These are phyloP conservation scores for Urocitellus parryii DNA, from an alignment of 2,113 vertebrate species.

Conservation along the genomic window DNA sequence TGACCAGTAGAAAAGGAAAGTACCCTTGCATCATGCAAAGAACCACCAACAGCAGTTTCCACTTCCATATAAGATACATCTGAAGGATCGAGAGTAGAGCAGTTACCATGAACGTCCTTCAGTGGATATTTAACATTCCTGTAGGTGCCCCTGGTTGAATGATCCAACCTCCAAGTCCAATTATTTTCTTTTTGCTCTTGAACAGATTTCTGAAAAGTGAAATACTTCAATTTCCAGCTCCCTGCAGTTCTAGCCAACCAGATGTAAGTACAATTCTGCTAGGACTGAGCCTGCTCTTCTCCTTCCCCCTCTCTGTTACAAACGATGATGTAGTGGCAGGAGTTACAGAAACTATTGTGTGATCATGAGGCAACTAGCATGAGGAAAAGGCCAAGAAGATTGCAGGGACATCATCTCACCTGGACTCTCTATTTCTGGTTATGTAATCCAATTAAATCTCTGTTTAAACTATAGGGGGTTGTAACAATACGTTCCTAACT, in stretches of 20 bases:
- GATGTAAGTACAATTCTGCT: not conserved
- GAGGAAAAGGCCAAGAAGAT: too few relatives aligned
- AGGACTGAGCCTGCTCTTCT: not conserved
- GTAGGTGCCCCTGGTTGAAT: not conserved
- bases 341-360: not conserved
- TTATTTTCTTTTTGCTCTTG: not conserved
- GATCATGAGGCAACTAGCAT: not conserved
- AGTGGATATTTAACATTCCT: not conserved
- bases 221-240: not conserved
- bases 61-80: not conserved
- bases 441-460: not conserved
- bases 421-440: not conserved
- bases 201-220: not conserved
- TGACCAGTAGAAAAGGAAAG: not conserved
- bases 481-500: not conserved
- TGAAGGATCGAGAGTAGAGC: not conserved
- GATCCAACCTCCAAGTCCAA: not conserved
- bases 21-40: not conserved
- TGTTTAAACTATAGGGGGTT: not conserved
- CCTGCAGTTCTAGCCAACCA: not conserved
- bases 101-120: not conserved
- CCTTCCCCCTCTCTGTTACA: not conserved
- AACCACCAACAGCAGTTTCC: not conserved
- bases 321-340: not conserved
- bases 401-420: not conserved